These are phyloP conservation scores for Leuciscus idus DNA, from an alignment of 2,113 vertebrate species.

Conservation along the genomic window DNA sequence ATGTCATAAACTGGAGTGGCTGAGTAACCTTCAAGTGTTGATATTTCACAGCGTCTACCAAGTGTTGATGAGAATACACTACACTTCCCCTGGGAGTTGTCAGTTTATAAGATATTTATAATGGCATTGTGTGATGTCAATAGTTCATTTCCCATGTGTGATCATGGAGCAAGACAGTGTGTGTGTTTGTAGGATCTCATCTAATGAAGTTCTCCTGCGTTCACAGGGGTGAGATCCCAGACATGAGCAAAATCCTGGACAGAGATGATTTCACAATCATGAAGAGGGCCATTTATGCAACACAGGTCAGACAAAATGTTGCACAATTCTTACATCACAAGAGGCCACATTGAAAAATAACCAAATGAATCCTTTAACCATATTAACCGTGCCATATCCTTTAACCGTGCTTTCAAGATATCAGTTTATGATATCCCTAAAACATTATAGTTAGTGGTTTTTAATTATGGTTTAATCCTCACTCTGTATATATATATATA, in stretches of 20 bases:
- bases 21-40: slow-evolving; percentile 22
- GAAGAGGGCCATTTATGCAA: slow-evolving; percentile 97
- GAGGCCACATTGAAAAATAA: background rate
- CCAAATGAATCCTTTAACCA: background rate
- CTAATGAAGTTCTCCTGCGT: background rate
- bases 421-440: background rate
- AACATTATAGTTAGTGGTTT: background rate
- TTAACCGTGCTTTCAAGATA: background rate
- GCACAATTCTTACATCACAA: background rate
- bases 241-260: slow-evolving; percentile 92
- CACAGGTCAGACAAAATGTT: slow-evolving; percentile 80
- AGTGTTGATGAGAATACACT: slow-evolving; percentile 8
- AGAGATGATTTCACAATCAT: slow-evolving; percentile 93
- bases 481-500: no score
- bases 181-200: background rate
- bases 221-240: slow-evolving; percentile 77
- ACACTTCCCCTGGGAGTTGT: background rate
- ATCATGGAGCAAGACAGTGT: background rate
- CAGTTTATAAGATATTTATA: slow-evolving; percentile 14
- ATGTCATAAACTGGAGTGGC: background rate
- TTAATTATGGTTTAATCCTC: background rate
- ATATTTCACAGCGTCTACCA: slow-evolving; percentile 29
- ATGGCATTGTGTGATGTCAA: slow-evolving; percentile 46
- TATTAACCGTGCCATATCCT: background rate
- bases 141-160: background rate